These are phyloP conservation scores for Caligus rogercresseyi DNA, from an alignment of 1,140 invertebrate genomes.

Conservation along the genomic window DNA sequence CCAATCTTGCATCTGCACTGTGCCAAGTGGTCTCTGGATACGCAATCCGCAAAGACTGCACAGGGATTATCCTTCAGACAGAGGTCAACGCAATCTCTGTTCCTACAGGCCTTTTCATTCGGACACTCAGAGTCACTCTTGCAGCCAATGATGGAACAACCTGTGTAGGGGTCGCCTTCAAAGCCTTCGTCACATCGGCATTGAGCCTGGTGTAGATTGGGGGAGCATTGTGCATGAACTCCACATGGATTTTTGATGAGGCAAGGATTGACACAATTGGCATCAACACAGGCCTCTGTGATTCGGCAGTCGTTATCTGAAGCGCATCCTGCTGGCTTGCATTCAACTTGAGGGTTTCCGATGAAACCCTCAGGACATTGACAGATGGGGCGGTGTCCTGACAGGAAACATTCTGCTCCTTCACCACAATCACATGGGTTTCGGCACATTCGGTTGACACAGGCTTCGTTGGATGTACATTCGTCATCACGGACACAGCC, in stretches of 20 bases:
- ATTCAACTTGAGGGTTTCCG: conserved; percentile 61
- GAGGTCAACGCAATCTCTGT: conserved; percentile 65
- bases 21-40: conserved; percentile 56
- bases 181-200: conserved; percentile 62
- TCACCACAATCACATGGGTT: conserved; percentile 70
- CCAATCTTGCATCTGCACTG: conserved; percentile 55
- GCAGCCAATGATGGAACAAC: conserved; percentile 64
- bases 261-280: conserved; percentile 65
- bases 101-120: conserved; percentile 57
- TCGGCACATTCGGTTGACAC: conserved; percentile 61
- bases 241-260: conserved; percentile 57
- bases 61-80: conserved; percentile 55
- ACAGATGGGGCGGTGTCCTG: conserved; percentile 65
- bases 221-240: conserved; percentile 58
- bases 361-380: conserved; percentile 60
- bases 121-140: conserved; percentile 71
- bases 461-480: conserved; percentile 54
- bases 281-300: conserved; percentile 54
- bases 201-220: conserved; percentile 48
- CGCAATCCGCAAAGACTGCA: conserved; percentile 52
- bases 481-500: conserved; percentile 59
- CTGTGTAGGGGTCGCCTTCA: conserved; percentile 51
- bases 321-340: conserved; percentile 54
- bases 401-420: conserved; percentile 59
- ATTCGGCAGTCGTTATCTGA: conserved; percentile 58